These are phyloP conservation scores for Eilema caniola DNA, from an alignment of 2,888 invertebrate species.

Conservation along the genomic window DNA sequence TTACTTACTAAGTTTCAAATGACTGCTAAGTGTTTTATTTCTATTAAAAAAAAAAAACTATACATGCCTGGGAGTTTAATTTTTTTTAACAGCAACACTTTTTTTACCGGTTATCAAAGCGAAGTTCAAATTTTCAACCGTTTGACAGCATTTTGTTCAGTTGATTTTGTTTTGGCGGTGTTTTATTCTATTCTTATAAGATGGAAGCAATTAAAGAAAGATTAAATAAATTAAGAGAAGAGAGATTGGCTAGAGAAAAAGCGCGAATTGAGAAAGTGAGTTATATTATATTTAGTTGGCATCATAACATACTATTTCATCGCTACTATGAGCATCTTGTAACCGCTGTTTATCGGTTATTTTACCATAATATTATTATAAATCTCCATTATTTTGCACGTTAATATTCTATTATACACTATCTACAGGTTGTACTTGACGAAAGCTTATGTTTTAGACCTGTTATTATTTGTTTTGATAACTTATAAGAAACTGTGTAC, in stretches of 20 bases:
- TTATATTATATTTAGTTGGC: background rate
- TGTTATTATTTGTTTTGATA: background rate
- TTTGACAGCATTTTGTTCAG: background rate
- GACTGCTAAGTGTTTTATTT: too few species aligned
- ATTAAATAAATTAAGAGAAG: conserved; percentile 68
- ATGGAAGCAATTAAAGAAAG: background rate
- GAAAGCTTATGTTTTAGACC: background rate
- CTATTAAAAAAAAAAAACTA: too few species aligned
- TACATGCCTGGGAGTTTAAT: background rate
- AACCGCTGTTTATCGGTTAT: background rate
- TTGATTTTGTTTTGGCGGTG: background rate
- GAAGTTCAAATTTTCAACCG: background rate
- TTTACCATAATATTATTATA: background rate
- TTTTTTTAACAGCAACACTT: background rate
- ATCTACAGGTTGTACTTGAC: background rate
- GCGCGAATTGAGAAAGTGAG: conserved; percentile 78
- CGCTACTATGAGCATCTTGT: background rate
- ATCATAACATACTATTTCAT: background rate
- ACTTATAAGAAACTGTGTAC: background rate
- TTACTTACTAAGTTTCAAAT: too few species aligned
- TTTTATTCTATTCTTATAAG: background rate
- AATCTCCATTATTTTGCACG: background rate
- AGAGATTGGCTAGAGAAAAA: conserved; percentile 74
- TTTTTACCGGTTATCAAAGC: background rate
- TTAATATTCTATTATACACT: background rate